Conservation (phyloP, 2,113 vertebrate genomes). For the Calcarius ornatus region DNA sequence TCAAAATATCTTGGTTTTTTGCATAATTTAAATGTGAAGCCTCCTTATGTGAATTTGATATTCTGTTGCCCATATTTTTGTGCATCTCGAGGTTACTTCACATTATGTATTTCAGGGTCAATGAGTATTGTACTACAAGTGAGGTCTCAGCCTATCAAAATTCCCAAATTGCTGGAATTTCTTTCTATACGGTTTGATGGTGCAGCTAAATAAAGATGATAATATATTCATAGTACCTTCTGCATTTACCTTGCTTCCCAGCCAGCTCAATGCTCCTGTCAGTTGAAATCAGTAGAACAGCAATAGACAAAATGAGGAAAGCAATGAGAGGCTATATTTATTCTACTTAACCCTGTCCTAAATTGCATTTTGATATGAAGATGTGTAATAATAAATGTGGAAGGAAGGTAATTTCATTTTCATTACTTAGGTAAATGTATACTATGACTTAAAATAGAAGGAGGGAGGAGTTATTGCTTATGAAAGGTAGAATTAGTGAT, state of each 20-base stretch:
- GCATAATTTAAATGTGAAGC: slow-evolving; percentile 12
- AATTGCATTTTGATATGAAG: not conserved
- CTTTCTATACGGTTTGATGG: not conserved
- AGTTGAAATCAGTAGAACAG: not conserved
- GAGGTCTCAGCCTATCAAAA: not conserved
- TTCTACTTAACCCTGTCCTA: not conserved
- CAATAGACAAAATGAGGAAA: not conserved
- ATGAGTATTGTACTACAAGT: slow-evolving; percentile 68
- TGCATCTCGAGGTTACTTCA: not conserved
- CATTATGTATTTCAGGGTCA: not conserved
- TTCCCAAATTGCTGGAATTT: not conserved
- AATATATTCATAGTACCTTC: not conserved
- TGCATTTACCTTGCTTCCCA: slow-evolving; percentile 11
- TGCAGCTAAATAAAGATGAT: not conserved
- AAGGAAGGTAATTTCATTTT: slow-evolving; percentile 18
- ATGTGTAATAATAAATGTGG: not conserved
- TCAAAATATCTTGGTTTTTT: slow-evolving; percentile 62
- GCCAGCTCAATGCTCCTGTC: not conserved
- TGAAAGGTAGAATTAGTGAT: not conserved
- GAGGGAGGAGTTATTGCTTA: not conserved
- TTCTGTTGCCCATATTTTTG: slow-evolving; percentile 1
- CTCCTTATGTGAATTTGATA: slow-evolving; percentile 46
- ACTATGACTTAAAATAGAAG: not conserved
- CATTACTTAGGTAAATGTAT: not conserved
- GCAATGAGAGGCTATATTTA: not conserved